Base-by-base conservation (phyloP, 2,888 invertebrate species). In the Colostygia pectinataria region DNA sequence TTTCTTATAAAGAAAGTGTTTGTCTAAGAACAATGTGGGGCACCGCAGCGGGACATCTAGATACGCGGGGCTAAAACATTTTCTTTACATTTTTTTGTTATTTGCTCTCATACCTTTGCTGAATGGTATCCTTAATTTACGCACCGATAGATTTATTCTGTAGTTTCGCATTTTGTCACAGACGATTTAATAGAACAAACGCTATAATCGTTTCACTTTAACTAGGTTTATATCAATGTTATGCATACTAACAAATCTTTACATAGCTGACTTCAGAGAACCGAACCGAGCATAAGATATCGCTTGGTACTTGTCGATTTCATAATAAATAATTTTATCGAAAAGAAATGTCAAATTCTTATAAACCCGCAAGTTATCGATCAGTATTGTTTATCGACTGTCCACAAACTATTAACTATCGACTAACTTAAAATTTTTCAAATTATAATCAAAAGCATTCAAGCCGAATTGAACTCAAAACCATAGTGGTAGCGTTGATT, bases 71-170 rank as follows among this genome's bases (percentile, higher is more conserved):
- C 70, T 68, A 71, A 68, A 74, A 68, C 74, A 77, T 85, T 83
- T 86, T 85, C 76, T 83, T 80, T 70, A 70, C 42, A 64, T 68
- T 66, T 75, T 80, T 71, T 79, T 77, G 76, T 78, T 81, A 78
- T 83, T 84, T 79, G 78, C 80, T 74, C 79, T 80, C 65, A 71
- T 74, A 71, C 77, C 75, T 76, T 71, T 59, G 62, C 41, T 87
- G 84, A 84, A 88, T 88, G 68, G 81, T 77, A 75, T 84, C 79
- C 82, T 85, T 89, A 89, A 89, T 89, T 86, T 86, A 90, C 90
- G 90, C 89, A 86, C 82, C 87, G 86, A 66, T 84, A 80, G 74
- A 68, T 77, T 77, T 80, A 77, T 83, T 87, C 80, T 82, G 80
- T 81, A 80, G 79, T 80, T 83, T 76, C 75, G 78, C 70, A 73